Evolutionary conservation across 1,140 invertebrate genomes (phyloP), one percentile per base, ranked within the genome.

Genomic region (Tetramorium alpestre): DNA sequence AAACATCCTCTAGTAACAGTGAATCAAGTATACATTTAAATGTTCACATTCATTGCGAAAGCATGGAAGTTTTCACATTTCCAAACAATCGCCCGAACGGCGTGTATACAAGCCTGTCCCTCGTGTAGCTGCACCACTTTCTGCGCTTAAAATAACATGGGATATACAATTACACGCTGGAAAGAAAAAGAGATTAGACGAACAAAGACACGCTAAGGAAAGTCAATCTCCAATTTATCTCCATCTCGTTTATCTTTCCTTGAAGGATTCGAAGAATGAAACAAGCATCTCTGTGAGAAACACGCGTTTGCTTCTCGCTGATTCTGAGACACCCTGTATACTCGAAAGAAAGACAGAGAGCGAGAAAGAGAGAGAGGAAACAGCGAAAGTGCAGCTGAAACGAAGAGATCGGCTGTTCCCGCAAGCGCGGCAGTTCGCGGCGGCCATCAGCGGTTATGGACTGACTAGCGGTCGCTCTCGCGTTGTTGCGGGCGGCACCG

Each of bases 391-490:
- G n/a, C 33, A 18, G 33, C 6, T n/a, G 54, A 75, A 56, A 75
- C n/a, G 51, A 58, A 22, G 51, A 22, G 51, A 22, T 33, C 28
- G 10, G 44, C 11, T 49, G 49, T 49, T 49, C 11, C 13, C 22
- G 38, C 16, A 78, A 56, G 54, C 41, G 25, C 76, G 44, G 65
- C 41, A 78, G 77, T 67, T 67, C 25, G 47, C n/a, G 28, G n/a
- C 47, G n/a, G 77, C 77, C 47, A 69, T 77, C 38, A 62, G 56
- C 41, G 22, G 28, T 38, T 60, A 77, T 80, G 77, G 47, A 38
- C n/a, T 80, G 33, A 69, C 25, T 22, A n/a, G 33, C 28, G 18
- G 38, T 60, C 25, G 44, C 6, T 25, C 33, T 77, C 44, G 65
- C 47, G 47, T n/a, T 54, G 2, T 25, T 25, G 28, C 18, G 77